Evolutionary conservation across 1,140 invertebrate genomes (phyloP), one percentile per base, ranked within the genome.

Genomic region (Zophobas atratus): DNA sequence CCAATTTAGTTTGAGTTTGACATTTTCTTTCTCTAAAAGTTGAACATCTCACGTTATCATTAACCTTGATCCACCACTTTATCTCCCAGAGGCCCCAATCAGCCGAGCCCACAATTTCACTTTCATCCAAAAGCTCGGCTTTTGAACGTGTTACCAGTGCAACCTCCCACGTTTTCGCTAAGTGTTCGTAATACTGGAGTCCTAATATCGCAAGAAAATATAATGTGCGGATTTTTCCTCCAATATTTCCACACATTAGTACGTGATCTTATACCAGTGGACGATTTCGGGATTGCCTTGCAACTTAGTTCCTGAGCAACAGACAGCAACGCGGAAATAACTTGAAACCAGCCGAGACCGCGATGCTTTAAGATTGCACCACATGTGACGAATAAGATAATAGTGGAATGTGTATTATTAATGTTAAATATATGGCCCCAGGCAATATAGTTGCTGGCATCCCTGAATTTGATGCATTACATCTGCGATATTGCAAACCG

Each of bases 131-230:
- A 1, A 4, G 57, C 55, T 36, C 55, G 36, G 56, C 56, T 33
- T 6, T 0, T 1, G 39, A 67, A 67, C 60, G 60, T 67, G 60
- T 20, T n/a, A 33, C 60, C 20, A 2, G 2, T 43, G 38, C 60
- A 36, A 33, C 39, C 39, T 41, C 43, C 5, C 36, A 6, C n/a
- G 38, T 43, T 67, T 67, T 43, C 39, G 38, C 39, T 67, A 43
- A 67, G 57, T 63, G 57, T 63, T 63, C 57, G 33, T 57, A 57
- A 35, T 60, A 36, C 39, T 20, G 39, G 43, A 67, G n/a, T 67
- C 43, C 38, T 67, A 67, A 67, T 67, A 67, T 67, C 43, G 39
- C 60, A 67, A 67, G n/a, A 67, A 67, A 67, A 67, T 67, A 43
- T 67, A 67, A 67, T 43, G 60, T 67, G 38, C 60, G 60, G 39